These are phyloP conservation scores for Isichthys henryi DNA, from an alignment of 2,113 vertebrate species.

Conservation along the genomic window DNA sequence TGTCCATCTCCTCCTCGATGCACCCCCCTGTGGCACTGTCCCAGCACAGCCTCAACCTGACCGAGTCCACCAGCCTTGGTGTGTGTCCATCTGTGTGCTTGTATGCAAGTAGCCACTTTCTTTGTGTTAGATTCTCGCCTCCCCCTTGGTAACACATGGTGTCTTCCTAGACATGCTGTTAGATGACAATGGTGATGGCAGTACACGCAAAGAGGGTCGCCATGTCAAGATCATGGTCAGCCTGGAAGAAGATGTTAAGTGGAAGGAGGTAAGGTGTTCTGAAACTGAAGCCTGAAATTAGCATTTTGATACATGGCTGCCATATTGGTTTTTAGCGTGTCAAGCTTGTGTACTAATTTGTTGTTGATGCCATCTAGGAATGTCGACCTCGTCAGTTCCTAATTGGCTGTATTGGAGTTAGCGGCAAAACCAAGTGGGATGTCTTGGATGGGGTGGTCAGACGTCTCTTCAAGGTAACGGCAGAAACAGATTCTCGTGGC, in stretches of 20 bases:
- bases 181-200: constrained; percentile 81
- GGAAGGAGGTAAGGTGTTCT: constrained; percentile 77
- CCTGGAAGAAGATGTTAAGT: constrained; percentile 74
- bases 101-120: neutral
- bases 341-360: neutral
- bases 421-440: constrained; percentile 98
- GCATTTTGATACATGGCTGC: neutral
- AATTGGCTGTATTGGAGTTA: constrained; percentile 93
- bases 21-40: constrained; percentile 67
- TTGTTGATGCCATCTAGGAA: constrained; percentile 56
- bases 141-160: neutral
- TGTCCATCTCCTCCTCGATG: constrained; percentile 77
- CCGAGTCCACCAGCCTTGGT: constrained; percentile 92
- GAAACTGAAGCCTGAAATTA: too few relatives aligned
- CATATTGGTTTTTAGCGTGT: neutral
- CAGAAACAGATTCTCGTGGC: neutral
- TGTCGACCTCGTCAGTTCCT: constrained; percentile 73
- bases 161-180: constrained; percentile 81
- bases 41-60: constrained; percentile 86
- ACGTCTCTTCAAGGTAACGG: constrained; percentile 85
- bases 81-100: neutral
- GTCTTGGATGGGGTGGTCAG: constrained; percentile 91
- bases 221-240: constrained; percentile 88
- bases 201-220: constrained; percentile 79
- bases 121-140: neutral